Evolutionary conservation across 1,140 invertebrate species (phyloP), one percentile per base, ranked within the genome.

Genomic region (Euglossa dilemma): DNA sequence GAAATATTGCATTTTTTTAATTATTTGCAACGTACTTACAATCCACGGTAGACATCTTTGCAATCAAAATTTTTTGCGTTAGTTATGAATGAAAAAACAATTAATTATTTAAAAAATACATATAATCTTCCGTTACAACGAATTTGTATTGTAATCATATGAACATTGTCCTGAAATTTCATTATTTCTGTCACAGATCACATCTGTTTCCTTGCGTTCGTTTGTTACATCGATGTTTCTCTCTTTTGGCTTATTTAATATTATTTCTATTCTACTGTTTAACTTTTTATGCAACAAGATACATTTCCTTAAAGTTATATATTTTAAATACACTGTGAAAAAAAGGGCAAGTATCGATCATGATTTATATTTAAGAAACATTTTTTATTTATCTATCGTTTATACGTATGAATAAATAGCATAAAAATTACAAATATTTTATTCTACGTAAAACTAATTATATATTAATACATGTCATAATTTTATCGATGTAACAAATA

Each of bases 151-250:
- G 25, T 61, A 74, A 75, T 83, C 59, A 52, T 70, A 36, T 70
- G 54, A 87, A 83, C 85, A 72, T 87, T 77, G 61, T 45, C 70
- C 81, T 50, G 56, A 87, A 50, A 67, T 67, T 80, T 82, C 61
- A 74, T 23, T 43, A 20, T 23, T 76, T 9, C 36, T 71, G 20
- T 71, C 64, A 23, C 66, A 54, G 64, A 70, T 87, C 45, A 76
- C 82, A 73, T 87, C 74, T 87, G 86, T 87, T 87, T 84, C 14
- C 8, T 54, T 63, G 56, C 57, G 57, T 80, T 87, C 86, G 69
- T 80, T 87, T 87, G 85, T 87, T 84, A 75, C 50, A 12, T 7
- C 56, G 59, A 57, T 77, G 36, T 54, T 57, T 87, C 23, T 74
- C 23, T 45, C 28, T 71, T 83, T 82, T 50, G 16, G 1, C 0